Evolutionary conservation across 1,140 invertebrate genomes (phyloP), one percentile per base, ranked within the genome.

Genomic region (Macrotrachela quadricornifera): DNA sequence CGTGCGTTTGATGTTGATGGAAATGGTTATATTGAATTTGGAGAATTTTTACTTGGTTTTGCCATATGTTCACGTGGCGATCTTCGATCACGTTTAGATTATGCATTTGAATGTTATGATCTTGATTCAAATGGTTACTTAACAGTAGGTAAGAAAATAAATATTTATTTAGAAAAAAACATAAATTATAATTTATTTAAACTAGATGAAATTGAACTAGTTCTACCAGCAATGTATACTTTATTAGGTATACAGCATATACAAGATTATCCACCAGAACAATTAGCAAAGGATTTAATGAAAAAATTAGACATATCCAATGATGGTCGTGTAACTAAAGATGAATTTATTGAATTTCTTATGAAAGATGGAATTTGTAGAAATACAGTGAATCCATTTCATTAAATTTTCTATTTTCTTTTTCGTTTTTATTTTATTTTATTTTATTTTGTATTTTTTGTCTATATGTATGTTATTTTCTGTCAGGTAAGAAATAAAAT

Each of bases 21-120:
- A 13, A 53, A 53, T 43, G 51, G 51, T 14, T 39, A 36, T n/a
- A 47, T 53, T 13, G 40, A 40, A n/a, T 53, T 53, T 16, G 46
- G 36, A 17, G 51, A 53, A 43, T 53, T 53, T 30, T 36, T 53
- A 44, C 16, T 53, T 39, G 10, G 44, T 6, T 53, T 46, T 47
- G 51, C 46, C 12, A 44, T 44, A 11, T 46, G 44, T 8, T 46
- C 45, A 38, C 45, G 51, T 16, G 51, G 51, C 18, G 51, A 53
- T 13, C 41, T 53, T 13, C 46, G 37, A 47, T 17, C 38, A 47
- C 46, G 46, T 17, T 42, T 53, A 15, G 37, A 53, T 6, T 53
- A 53, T 37, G 44, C 44, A 36, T 53, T 53, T 53, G 46, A 37
- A 39, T 12, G 17, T 13, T 53, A 53, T 37, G 51, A 53, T 43